Evolutionary conservation across 2,888 invertebrate species (phyloP).

Genomic region (Leucophenga maculata): DNA sequence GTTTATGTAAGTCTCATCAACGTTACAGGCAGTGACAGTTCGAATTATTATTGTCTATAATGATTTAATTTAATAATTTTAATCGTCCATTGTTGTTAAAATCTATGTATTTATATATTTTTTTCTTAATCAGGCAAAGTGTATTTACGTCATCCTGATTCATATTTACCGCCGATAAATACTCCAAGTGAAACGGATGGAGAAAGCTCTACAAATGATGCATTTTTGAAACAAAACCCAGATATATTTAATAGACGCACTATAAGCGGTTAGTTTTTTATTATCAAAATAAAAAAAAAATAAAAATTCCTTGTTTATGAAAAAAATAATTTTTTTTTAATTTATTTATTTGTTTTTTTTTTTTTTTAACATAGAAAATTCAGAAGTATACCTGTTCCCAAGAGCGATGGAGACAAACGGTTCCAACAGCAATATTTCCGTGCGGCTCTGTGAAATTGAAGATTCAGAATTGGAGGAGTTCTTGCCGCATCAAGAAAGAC

Average conservation of each 20-base stretch:
- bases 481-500: constrained; percentile 51
- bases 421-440: constrained; percentile 90
- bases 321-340: no score
- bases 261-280: constrained; percentile 45
- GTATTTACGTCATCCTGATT: constrained; percentile 87
- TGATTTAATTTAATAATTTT: no score
- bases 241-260: constrained; percentile 75
- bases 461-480: constrained; percentile 83
- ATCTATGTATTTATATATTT: neutral
- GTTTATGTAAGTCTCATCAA: constrained; percentile 58
- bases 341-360: constrained; percentile 42
- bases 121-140: constrained; percentile 74
- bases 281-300: neutral
- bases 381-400: constrained; percentile 75
- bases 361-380: constrained; percentile 77
- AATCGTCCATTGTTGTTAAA: no score
- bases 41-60: no score
- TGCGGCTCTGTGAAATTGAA: constrained; percentile 93
- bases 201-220: constrained; percentile 68
- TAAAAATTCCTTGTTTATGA: no score
- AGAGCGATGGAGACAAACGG: constrained; percentile 67
- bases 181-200: constrained; percentile 79
- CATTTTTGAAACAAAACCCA: constrained; percentile 42
- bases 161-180: constrained; percentile 83
- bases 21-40: no score